Percentiles rank a stretch among this genome's conserved stretches.
Evolutionary conservation across 2,888 invertebrate species (phyloP).

Genomic region (Taenaris catops): DNA sequence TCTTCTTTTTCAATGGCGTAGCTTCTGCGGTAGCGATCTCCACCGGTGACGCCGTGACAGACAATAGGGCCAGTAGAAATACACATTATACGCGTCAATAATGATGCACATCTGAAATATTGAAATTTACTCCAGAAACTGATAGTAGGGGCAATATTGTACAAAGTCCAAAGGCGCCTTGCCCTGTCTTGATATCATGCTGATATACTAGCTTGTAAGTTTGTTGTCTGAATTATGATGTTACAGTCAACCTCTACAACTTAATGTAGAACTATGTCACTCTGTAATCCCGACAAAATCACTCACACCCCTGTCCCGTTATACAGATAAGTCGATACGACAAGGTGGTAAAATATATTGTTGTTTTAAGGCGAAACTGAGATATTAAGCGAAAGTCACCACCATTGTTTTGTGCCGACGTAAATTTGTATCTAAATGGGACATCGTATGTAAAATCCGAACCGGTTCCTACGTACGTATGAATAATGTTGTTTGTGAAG

Average conservation of each 20-base stretch:
- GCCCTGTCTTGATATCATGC: slow-evolving; percentile 18
- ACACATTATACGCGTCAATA: neutral
- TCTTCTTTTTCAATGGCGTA: too few relatives aligned
- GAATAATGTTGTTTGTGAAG: slow-evolving; percentile 13
- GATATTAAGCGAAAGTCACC: slow-evolving; percentile 33
- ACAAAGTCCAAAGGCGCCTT: slow-evolving; percentile 22
- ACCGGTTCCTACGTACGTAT: slow-evolving; percentile 18
- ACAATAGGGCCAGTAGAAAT: neutral
- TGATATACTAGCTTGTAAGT: slow-evolving; percentile 27
- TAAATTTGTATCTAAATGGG: slow-evolving; percentile 30
- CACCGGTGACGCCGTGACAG: too few relatives aligned
- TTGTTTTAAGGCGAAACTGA: slow-evolving; percentile 24
- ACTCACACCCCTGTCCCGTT: neutral
- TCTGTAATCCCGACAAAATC: neutral
- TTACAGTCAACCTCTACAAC: slow-evolving; percentile 11
- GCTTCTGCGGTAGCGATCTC: too few relatives aligned
- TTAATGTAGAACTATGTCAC: slow-evolving; percentile 3
- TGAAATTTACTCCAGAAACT: neutral
- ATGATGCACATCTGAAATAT: neutral
- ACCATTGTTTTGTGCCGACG: slow-evolving; percentile 31
- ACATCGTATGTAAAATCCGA: slow-evolving; percentile 25
- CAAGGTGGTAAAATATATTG: slow-evolving; percentile 13
- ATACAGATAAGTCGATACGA: neutral
- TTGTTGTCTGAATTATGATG: slow-evolving; percentile 49
- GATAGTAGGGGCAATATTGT: slow-evolving; percentile 20